These are phyloP conservation scores for Sesia bembeciformis DNA, from an alignment of 2,888 invertebrate genomes.

Conservation along the genomic window DNA sequence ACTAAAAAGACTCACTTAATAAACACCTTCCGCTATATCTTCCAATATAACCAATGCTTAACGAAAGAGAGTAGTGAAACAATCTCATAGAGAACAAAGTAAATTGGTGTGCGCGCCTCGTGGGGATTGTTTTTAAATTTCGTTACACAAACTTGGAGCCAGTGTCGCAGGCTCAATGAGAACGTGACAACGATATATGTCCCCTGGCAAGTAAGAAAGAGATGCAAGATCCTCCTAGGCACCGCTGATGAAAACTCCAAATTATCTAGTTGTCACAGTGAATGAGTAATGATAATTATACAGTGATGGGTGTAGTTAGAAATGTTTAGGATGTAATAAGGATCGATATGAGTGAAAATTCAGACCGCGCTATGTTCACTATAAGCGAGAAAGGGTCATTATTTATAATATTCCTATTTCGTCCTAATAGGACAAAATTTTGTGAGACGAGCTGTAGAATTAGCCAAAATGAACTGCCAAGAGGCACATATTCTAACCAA, in stretches of 20 bases:
- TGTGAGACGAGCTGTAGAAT: no score
- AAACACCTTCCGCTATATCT: neutral
- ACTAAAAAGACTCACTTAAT: neutral
- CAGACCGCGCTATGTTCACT: no score
- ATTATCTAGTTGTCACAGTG: slow-evolving; percentile 21
- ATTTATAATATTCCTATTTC: no score
- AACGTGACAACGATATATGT: slow-evolving; percentile 18
- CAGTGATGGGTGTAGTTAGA: neutral
- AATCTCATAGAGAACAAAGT: slow-evolving; percentile 49
- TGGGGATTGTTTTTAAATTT: slow-evolving; percentile 65
- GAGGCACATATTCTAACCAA: no score
- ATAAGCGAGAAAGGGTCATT: no score
- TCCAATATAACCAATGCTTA: slow-evolving; percentile 4
- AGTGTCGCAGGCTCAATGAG: slow-evolving; percentile 12
- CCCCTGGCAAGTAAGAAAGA: slow-evolving; percentile 8
- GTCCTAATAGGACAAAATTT: no score
- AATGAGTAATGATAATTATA: neutral
- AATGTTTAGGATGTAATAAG: neutral
- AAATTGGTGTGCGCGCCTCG: slow-evolving; percentile 38
- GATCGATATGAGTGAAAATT: no score
- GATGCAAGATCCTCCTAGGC: slow-evolving; percentile 13
- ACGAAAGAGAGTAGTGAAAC: slow-evolving; percentile 26
- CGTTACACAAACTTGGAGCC: slow-evolving; percentile 36
- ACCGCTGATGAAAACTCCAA: slow-evolving; percentile 14
- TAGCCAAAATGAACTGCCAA: no score